Conservation (phyloP, 2,113 vertebrate genomes). For the Gorilla gorilla region DNA sequence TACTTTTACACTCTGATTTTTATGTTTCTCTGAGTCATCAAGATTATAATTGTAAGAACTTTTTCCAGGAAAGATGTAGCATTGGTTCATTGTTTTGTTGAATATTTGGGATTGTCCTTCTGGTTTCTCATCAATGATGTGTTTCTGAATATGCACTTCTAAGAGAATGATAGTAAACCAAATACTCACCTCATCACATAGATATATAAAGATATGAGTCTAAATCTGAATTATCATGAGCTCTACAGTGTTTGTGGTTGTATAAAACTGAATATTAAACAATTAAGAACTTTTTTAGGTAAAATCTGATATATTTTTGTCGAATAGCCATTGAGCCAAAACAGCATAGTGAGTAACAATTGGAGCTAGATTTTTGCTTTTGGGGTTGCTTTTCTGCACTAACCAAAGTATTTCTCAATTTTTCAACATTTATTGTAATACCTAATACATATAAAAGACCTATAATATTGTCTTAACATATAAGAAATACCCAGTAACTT, state of each 20-base stretch:
- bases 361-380: not conserved
- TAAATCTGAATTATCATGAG: not conserved
- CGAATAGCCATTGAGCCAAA: not conserved
- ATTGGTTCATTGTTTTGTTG: not conserved
- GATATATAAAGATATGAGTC: not conserved
- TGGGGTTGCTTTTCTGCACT: not conserved
- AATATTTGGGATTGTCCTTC: not conserved
- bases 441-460: not conserved
- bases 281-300: not conserved
- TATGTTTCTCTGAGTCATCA: not conserved
- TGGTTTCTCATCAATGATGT: not conserved
- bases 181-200: not conserved
- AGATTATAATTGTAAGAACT: not conserved
- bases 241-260: not conserved
- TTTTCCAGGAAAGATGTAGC: not conserved
- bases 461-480: not conserved
- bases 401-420: not conserved
- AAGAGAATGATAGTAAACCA: not conserved
- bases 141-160: not conserved
- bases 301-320: not conserved
- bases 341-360: not conserved
- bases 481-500: not conserved
- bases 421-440: not conserved
- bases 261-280: not conserved
- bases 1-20: not conserved